These are phyloP conservation scores for Rostratula benghalensis DNA, from an alignment of 2,113 vertebrate species.

Conservation along the genomic window DNA sequence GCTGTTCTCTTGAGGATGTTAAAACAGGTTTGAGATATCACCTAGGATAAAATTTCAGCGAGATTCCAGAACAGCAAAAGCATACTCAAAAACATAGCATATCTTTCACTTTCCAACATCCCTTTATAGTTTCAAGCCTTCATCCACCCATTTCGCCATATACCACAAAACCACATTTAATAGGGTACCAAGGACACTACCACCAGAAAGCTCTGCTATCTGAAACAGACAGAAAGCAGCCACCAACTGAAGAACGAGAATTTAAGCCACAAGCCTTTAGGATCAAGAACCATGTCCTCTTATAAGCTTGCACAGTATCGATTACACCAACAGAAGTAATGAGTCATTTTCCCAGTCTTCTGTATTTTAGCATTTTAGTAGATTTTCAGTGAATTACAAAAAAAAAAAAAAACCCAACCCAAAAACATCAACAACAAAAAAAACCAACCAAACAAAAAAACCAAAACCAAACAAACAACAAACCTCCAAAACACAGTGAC, in stretches of 20 bases:
- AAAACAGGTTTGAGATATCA: neutral
- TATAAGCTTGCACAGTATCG: neutral
- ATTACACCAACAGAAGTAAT: neutral
- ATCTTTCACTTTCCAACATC: neutral
- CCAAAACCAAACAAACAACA: neutral
- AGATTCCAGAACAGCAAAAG: neutral
- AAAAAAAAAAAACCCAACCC: too few relatives aligned
- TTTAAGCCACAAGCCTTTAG: neutral
- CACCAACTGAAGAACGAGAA: neutral
- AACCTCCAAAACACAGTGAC: neutral
- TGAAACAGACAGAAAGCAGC: neutral
- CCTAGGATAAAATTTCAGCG: neutral
- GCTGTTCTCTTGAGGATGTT: neutral
- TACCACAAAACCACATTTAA: neutral
- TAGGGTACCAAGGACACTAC: neutral
- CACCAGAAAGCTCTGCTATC: slow-evolving; percentile 10
- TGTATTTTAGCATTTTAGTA: neutral
- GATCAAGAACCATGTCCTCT: neutral
- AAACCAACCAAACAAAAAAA: neutral
- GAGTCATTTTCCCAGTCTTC: neutral
- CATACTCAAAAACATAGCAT: neutral
- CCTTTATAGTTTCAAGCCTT: neutral
- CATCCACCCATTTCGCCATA: neutral
- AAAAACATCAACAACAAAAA: too few relatives aligned
- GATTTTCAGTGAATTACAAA: neutral